A percentile compares a stretch with the other conserved stretches of the same genome.
phyloP scores from a whole-genome alignment of 2,888 invertebrate species.

The Pyrocoelia pectoralis region DNA sequence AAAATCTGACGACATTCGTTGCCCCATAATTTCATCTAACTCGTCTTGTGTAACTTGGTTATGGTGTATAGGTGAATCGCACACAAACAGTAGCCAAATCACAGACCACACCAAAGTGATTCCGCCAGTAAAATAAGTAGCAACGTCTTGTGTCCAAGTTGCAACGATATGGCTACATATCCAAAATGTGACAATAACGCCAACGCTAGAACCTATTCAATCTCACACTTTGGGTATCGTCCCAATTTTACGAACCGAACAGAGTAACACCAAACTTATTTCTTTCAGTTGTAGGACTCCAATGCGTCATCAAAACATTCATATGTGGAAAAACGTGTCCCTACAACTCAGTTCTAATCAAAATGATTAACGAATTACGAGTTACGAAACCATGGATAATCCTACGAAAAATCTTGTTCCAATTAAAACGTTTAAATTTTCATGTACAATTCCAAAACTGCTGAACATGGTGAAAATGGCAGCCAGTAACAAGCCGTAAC shows the following conservation, averaged over 20 bases:
- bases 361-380: background rate
- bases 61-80: conserved; percentile 64
- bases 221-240: background rate
- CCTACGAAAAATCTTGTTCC: conserved; percentile 11
- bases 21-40: conserved; percentile 49
- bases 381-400: background rate
- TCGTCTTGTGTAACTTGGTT: conserved; percentile 63
- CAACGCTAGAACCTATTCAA: background rate
- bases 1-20: conserved; percentile 49
- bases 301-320: conserved; percentile 11
- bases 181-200: background rate
- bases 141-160: background rate
- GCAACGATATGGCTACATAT: background rate
- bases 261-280: background rate
- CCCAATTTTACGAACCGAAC: conserved; percentile 3
- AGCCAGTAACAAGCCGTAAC: background rate
- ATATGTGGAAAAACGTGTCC: background rate
- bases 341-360: background rate
- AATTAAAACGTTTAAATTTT: background rate
- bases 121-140: conserved; percentile 48
- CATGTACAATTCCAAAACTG: background rate
- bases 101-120: conserved; percentile 52
- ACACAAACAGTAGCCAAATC: conserved; percentile 62
- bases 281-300: conserved; percentile 10
- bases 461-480: background rate